A percentile compares a stretch with the other conserved stretches of the same genome.
These are phyloP conservation scores for Ursus arctos DNA, from an alignment of 2,113 vertebrate species.

Conservation along the genomic window DNA sequence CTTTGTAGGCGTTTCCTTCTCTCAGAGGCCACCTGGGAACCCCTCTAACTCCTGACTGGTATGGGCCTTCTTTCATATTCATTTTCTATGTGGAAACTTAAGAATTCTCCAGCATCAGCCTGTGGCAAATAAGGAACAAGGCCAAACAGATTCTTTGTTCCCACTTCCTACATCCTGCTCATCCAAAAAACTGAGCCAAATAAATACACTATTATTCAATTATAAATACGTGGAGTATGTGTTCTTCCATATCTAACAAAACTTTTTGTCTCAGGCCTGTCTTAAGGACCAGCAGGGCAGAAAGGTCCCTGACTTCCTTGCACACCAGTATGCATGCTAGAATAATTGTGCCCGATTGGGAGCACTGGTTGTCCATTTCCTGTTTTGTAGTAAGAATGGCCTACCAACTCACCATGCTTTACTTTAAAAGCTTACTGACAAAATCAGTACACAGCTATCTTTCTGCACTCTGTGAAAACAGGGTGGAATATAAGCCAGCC, in stretches of 20 bases:
- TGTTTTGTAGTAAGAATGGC: neutral
- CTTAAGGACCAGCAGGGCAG: neutral
- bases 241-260: neutral
- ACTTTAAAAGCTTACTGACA: neutral
- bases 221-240: neutral
- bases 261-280: too few species aligned
- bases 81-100: neutral
- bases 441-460: fast-evolving
- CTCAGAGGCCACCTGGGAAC: neutral
- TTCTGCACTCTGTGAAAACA: neutral
- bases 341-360: neutral
- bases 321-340: neutral
- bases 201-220: fast-evolving
- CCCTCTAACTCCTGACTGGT: neutral
- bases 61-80: neutral
- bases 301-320: neutral
- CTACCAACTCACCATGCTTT: too few species aligned
- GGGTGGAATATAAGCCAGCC: neutral
- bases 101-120: neutral
- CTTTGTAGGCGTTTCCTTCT: neutral
- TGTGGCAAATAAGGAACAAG: neutral
- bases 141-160: too few species aligned
- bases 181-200: neutral
- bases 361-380: neutral
- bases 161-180: neutral